phyloP scores from a whole-genome alignment of 2,113 vertebrate species.

The Takifugu bimaculatus region DNA sequence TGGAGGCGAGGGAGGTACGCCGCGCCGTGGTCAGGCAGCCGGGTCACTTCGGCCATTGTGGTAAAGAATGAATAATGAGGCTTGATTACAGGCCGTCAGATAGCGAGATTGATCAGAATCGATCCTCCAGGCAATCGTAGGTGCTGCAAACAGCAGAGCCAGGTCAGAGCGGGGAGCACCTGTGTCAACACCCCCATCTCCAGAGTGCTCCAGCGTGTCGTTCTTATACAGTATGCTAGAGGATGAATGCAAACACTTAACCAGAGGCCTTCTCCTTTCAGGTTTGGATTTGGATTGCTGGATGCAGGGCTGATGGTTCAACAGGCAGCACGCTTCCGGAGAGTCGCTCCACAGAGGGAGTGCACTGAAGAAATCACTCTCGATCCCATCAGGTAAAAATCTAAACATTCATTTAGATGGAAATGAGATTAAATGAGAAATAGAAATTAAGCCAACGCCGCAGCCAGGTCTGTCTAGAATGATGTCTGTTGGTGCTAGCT shows the following conservation, averaged over 20 bases:
- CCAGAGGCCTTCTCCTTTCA: slow-evolving; percentile 20
- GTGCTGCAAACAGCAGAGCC: slow-evolving; percentile 53
- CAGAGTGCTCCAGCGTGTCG: background rate
- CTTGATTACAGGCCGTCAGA: slow-evolving; percentile 74
- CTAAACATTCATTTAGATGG: too few species aligned
- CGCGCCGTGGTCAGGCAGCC: slow-evolving; percentile 49
- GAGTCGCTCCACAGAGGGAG: slow-evolving; percentile 36
- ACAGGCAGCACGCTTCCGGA: slow-evolving; percentile 46
- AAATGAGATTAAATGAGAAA: too few species aligned
- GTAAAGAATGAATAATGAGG: slow-evolving; percentile 75
- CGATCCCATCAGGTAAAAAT: slow-evolving; percentile 37
- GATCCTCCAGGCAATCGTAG: slow-evolving; percentile 72
- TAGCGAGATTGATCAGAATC: slow-evolving; percentile 72
- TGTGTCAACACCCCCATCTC: slow-evolving; percentile 70
- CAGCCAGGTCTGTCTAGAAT: too few species aligned
- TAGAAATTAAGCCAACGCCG: too few species aligned
- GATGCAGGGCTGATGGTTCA: slow-evolving; percentile 69
- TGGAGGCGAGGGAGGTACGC: slow-evolving; percentile 33
- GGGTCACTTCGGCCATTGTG: slow-evolving; percentile 53
- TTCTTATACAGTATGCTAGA: too few species aligned
- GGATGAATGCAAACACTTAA: background rate
- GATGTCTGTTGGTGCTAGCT: too few species aligned
- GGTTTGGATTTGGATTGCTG: slow-evolving; percentile 65
- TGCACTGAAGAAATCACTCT: slow-evolving; percentile 45
- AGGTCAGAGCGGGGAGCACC: slow-evolving; percentile 47